These are phyloP conservation scores for Pocota personata DNA, from an alignment of 2,888 invertebrate species.

Conservation along the genomic window DNA sequence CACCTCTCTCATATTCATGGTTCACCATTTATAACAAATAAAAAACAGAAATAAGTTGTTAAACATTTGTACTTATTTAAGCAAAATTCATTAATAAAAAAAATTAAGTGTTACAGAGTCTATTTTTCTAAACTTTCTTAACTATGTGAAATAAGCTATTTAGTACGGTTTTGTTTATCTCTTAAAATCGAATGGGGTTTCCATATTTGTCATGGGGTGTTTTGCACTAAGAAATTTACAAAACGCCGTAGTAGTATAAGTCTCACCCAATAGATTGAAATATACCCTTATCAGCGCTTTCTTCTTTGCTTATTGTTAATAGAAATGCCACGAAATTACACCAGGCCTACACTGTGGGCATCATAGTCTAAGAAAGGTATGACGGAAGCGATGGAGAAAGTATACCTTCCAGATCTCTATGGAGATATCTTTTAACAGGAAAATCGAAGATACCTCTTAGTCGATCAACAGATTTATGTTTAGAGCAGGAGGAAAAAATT, in stretches of 20 bases:
- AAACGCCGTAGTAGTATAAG: neutral
- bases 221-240: constrained; percentile 7
- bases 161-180: neutral
- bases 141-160: neutral
- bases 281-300: neutral
- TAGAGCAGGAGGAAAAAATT: constrained; percentile 11
- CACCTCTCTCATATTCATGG: too few species aligned
- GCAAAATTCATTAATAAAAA: too few species aligned
- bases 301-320: neutral
- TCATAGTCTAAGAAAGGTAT: neutral
- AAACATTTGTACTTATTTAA: too few species aligned
- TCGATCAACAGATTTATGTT: neutral
- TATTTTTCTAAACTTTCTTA: too few species aligned
- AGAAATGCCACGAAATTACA: constrained; percentile 23
- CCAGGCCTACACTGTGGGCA: neutral
- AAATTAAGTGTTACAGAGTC: too few species aligned
- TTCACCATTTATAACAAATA: too few species aligned
- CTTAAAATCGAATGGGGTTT: neutral
- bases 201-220: neutral
- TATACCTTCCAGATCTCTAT: neutral
- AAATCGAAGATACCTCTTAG: neutral
- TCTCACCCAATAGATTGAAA: neutral
- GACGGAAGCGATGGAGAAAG: constrained; percentile 2
- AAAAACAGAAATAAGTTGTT: too few species aligned
- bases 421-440: neutral